Conservation (phyloP, 2,888 invertebrate genomes). For the Melieria crassipennis region DNA sequence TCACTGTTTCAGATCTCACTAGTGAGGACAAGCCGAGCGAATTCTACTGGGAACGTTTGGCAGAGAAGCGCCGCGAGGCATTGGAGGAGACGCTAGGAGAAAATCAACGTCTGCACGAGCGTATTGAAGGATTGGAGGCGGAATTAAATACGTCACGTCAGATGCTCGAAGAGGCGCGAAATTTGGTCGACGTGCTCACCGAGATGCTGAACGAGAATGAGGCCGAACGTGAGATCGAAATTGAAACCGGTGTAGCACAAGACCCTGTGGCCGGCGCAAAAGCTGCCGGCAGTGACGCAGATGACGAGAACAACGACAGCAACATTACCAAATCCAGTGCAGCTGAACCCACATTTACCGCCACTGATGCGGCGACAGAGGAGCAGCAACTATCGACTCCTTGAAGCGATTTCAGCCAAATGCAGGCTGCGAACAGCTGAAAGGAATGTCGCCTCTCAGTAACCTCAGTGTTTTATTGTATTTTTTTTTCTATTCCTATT, state of each 20-base stretch:
- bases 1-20: slow-evolving; percentile 77
- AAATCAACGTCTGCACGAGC: slow-evolving; percentile 71
- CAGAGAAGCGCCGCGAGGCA: slow-evolving; percentile 78
- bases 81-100: slow-evolving; percentile 78
- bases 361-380: neutral
- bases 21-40: slow-evolving; percentile 76
- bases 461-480: neutral
- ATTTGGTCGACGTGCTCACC: slow-evolving; percentile 79
- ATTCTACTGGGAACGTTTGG: slow-evolving; percentile 80
- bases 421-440: neutral
- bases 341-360: slow-evolving; percentile 3
- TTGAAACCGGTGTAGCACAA: slow-evolving; percentile 20
- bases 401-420: slow-evolving; percentile 1
- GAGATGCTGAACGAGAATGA: slow-evolving; percentile 74
- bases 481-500: slow-evolving; percentile 11
- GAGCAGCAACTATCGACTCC: neutral
- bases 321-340: slow-evolving; percentile 20
- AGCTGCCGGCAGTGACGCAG: slow-evolving; percentile 8
- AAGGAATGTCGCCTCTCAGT: neutral
- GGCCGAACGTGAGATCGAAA: slow-evolving; percentile 62
- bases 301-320: slow-evolving; percentile 19
- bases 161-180: slow-evolving; percentile 79
- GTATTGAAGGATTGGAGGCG: slow-evolving; percentile 65
- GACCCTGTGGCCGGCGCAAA: slow-evolving; percentile 8
- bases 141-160: slow-evolving; percentile 76